These are phyloP conservation scores for Gambelia wislizenii DNA, from an alignment of 2,797 vertebrate species.

Conservation along the genomic window DNA sequence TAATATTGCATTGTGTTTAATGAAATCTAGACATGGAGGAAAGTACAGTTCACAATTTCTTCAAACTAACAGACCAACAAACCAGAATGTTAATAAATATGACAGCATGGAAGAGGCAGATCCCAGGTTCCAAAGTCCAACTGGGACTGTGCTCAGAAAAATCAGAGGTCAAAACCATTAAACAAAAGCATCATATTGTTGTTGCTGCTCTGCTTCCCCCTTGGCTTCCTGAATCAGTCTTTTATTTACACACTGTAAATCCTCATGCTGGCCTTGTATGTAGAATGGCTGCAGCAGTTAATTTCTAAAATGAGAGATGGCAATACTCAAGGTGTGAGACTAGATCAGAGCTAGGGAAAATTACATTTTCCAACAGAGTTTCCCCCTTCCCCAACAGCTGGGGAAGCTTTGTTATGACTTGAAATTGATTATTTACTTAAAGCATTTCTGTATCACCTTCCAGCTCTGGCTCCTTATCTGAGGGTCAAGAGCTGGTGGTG, in stretches of 20 bases:
- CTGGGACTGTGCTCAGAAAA: background rate
- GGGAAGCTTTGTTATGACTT: background rate
- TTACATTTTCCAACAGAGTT: too few relatives aligned
- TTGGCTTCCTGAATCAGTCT: background rate
- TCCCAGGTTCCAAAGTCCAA: background rate
- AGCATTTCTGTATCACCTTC: too few relatives aligned
- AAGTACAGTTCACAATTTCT: background rate
- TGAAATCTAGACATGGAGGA: background rate
- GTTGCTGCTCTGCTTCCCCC: background rate
- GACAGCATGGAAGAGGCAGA: background rate
- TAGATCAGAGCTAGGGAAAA: too few relatives aligned
- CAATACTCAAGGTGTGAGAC: background rate
- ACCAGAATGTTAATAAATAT: too few relatives aligned
- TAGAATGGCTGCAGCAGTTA: background rate
- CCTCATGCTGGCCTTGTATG: background rate
- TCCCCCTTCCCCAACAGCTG: too few relatives aligned
- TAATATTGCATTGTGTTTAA: background rate
- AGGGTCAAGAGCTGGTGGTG: background rate
- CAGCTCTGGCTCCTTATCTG: background rate
- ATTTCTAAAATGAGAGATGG: background rate
- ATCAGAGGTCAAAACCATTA: background rate
- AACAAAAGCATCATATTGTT: background rate
- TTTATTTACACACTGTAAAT: background rate
- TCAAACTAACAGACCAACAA: too few relatives aligned
- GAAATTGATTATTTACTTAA: too few relatives aligned